phyloP scores from a whole-genome alignment of 2,113 vertebrate genomes.

The Scatophagus argus region DNA sequence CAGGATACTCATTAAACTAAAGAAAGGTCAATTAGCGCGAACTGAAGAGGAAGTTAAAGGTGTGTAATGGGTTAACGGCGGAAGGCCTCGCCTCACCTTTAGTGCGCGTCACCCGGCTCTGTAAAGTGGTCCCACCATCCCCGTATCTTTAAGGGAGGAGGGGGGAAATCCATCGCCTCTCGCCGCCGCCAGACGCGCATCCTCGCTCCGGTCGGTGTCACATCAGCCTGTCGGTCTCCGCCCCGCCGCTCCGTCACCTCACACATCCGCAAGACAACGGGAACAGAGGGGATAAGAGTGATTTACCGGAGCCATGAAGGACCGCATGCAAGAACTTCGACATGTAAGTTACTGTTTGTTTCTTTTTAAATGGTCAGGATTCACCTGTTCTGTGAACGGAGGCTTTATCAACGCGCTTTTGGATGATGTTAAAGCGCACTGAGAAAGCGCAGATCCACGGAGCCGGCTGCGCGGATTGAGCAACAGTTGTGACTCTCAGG shows the following conservation, averaged over 20 bases:
- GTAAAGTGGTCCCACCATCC: conserved; percentile 59
- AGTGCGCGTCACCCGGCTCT: conserved; percentile 66
- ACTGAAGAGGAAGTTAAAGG: conserved; percentile 57
- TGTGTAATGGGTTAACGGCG: conserved; percentile 70
- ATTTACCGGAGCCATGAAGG: conserved; percentile 73
- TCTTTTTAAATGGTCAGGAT: background rate
- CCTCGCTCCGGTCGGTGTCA: conserved; percentile 29
- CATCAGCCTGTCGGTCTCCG: conserved; percentile 51
- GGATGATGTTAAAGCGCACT: background rate
- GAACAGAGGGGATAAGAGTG: conserved; percentile 25
- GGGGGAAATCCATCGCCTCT: conserved; percentile 23
- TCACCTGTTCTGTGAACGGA: background rate
- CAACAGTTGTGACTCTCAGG: conserved; percentile 74
- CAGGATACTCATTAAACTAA: background rate
- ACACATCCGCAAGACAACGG: conserved; percentile 23
- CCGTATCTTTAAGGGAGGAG: conserved; percentile 18
- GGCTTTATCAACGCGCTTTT: background rate
- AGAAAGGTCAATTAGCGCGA: conserved; percentile 1
- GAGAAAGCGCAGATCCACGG: background rate
- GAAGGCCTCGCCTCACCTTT: conserved; percentile 76
- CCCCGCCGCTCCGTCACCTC: conserved; percentile 54
- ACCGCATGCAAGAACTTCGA: conserved; percentile 82
- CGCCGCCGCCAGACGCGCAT: conserved; percentile 53
- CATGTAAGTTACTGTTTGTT: conserved; percentile 72
- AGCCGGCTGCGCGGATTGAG: conserved; percentile 41